These are phyloP conservation scores for Coptodon bakossiorum DNA, from an alignment of 2,113 vertebrate species.

Conservation along the genomic window DNA sequence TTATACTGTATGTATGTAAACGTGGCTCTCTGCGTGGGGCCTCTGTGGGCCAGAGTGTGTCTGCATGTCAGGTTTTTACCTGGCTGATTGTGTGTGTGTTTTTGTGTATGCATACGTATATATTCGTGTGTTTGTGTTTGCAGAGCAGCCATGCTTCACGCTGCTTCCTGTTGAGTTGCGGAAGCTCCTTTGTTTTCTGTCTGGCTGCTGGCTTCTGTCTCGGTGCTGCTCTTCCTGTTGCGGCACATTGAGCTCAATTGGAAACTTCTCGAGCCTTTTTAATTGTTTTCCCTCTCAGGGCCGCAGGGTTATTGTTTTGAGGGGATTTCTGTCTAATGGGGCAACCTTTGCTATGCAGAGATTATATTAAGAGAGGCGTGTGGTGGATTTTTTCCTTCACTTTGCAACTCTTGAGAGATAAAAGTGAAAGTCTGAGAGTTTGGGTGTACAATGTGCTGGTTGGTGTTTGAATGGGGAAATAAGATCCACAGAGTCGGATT, in stretches of 20 bases:
- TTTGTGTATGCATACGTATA: not conserved
- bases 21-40: not conserved
- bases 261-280: slow-evolving; percentile 18
- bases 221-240: slow-evolving; percentile 41
- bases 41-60: not conserved
- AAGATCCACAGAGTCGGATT: not conserved
- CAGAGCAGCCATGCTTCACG: slow-evolving; percentile 19
- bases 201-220: slow-evolving; percentile 35
- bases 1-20: slow-evolving; percentile 19
- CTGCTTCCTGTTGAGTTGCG: slow-evolving; percentile 65
- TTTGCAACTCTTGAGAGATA: not conserved
- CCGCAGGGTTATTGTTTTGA: not conserved
- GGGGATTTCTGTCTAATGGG: not conserved
- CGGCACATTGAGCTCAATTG: not conserved
- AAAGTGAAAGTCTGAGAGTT: not conserved
- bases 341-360: not conserved
- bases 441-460: not conserved
- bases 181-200: slow-evolving; percentile 62
- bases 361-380: not conserved
- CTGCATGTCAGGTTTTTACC: not conserved
- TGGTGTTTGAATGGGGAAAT: not conserved
- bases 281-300: not conserved
- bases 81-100: not conserved
- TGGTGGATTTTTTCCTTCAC: not conserved
- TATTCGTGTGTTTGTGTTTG: not conserved